Evolutionary conservation across 2,113 vertebrate genomes (phyloP), one percentile per base, ranked within the genome.

Genomic region (Barbus barbus): DNA sequence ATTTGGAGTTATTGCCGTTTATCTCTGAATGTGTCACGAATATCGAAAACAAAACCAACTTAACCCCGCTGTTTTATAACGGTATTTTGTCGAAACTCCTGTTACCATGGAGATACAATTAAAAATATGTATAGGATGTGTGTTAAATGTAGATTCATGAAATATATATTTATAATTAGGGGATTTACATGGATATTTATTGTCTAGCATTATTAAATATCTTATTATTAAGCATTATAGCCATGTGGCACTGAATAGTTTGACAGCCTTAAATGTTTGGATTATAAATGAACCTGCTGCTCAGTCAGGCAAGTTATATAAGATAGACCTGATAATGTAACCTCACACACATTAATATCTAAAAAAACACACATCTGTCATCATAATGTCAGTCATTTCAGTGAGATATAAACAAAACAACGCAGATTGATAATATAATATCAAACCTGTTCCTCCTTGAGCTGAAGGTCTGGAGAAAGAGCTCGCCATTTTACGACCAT

Each of bases 391-490:
- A n/a, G n/a, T n/a, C n/a, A 20, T n/a, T 14, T 38, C 5, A 36
- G 7, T 11, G 51, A 77, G 26, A 24, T 38, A n/a, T 51, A 56
- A 58, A 58, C 18, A 53, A n/a, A 3, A 53, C 13, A 22, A 4
- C 9, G 9, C 9, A 9, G 12, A 33, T 22, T 33, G n/a, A 53
- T 36, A 77, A 36, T 7, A n/a, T 36, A 9, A 38, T 36, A 9
- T 78, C 53, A 60, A 78, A 78, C 75, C 75, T 60, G 75, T 16
- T 53, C 22, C 71, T 41, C 20, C 53, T 24, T 58, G 31, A 53
- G 28, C 31, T 60, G 75, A 60, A 58, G 51, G 33, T 36, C 31
- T 58, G 31, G 31, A 9, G n/a, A 26, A 26, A 73, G 71, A 16
- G 36, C 71, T 73, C 71, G 71, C n/a, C 75, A 78, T 78, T 14